phyloP scores from a whole-genome alignment of 2,888 invertebrate genomes.

The Sphinx pinastri region DNA sequence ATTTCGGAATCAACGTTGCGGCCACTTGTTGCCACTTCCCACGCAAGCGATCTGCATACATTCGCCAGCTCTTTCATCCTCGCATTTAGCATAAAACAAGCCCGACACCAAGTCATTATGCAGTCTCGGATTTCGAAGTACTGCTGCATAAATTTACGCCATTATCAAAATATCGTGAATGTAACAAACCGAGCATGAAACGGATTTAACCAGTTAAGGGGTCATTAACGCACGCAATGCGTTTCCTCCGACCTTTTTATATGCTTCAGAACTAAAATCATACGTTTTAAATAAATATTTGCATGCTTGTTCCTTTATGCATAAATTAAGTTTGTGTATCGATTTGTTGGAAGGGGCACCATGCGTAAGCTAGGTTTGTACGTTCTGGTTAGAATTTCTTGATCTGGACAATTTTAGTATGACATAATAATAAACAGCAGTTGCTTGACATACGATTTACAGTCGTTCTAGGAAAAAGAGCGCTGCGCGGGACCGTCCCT shows the following conservation, averaged over 20 bases:
- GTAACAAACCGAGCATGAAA: constrained; percentile 70
- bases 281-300: constrained; percentile 10
- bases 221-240: constrained; percentile 79
- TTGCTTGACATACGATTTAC: too few relatives aligned
- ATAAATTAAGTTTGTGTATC: neutral
- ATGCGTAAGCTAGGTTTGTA: neutral
- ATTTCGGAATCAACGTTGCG: constrained; percentile 59
- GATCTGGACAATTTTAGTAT: too few relatives aligned
- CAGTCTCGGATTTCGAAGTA: constrained; percentile 77
- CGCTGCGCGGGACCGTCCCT: too few relatives aligned
- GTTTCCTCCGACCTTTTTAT: constrained; percentile 45
- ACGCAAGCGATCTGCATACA: constrained; percentile 80
- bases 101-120: constrained; percentile 78
- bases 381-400: neutral
- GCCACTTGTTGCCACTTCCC: constrained; percentile 82
- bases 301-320: neutral
- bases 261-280: constrained; percentile 4
- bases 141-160: constrained; percentile 77
- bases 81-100: constrained; percentile 82
- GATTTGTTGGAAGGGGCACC: neutral
- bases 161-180: constrained; percentile 82
- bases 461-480: too few relatives aligned
- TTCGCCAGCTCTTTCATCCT: constrained; percentile 76
- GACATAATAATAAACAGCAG: too few relatives aligned
- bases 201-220: constrained; percentile 71